phyloP scores from a whole-genome alignment of 1,140 invertebrate species.

The Drosophila kikkawai region DNA sequence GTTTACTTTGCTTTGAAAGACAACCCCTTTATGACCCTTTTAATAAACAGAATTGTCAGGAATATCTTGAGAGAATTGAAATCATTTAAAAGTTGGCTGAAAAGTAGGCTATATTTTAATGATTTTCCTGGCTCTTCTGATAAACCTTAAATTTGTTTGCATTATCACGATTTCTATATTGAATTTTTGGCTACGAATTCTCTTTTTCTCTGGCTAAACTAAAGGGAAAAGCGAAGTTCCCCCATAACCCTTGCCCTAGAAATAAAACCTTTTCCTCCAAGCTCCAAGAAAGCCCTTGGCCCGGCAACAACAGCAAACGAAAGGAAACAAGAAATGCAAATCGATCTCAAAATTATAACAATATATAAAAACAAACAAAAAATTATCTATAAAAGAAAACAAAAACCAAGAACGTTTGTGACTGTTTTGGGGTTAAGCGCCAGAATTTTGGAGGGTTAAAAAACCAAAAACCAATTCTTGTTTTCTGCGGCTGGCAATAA shows the following conservation, averaged over 20 bases:
- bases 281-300: slow-evolving; percentile 22
- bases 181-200: slow-evolving; percentile 26
- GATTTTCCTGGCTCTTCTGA: background rate
- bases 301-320: slow-evolving; percentile 34
- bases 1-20: slow-evolving; percentile 76
- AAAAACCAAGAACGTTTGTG: slow-evolving; percentile 35
- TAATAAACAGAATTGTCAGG: background rate
- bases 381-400: slow-evolving; percentile 52
- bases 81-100: background rate
- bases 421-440: slow-evolving; percentile 22
- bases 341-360: slow-evolving; percentile 84
- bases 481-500: slow-evolving; percentile 35
- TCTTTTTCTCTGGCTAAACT: slow-evolving; percentile 35
- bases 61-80: background rate
- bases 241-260: background rate
- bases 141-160: slow-evolving; percentile 28
- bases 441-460: slow-evolving; percentile 2
- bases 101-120: background rate
- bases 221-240: slow-evolving; percentile 11
- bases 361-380: slow-evolving; percentile 55
- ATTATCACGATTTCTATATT: slow-evolving; percentile 12
- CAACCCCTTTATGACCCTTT: background rate
- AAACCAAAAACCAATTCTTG: slow-evolving; percentile 6
- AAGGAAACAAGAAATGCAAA: slow-evolving; percentile 67
- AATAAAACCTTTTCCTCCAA: slow-evolving; percentile 7